phyloP scores from a whole-genome alignment of 64 coral and sea anemone species.

The Exaiptasia diaphana region DNA sequence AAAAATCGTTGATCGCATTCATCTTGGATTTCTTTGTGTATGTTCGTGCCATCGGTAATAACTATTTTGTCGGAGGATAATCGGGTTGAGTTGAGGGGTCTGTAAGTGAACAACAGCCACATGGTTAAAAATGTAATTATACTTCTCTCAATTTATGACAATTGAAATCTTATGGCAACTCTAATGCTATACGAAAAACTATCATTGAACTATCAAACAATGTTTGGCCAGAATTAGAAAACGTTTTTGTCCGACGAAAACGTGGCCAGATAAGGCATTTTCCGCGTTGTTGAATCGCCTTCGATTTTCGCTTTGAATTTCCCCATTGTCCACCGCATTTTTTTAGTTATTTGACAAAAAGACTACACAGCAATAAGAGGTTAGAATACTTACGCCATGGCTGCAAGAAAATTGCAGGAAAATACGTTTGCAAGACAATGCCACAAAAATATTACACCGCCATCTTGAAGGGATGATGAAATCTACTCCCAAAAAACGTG shows the following conservation, averaged over 20 bases:
- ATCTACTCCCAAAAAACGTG: constrained; percentile 54
- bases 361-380: background rate
- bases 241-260: too few relatives aligned
- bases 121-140: constrained; percentile 15
- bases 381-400: constrained; percentile 85
- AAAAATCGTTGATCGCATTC: constrained; percentile 57
- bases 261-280: too few relatives aligned
- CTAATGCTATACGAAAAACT: too few relatives aligned
- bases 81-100: constrained; percentile 43
- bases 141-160: too few relatives aligned
- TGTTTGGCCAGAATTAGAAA: too few relatives aligned
- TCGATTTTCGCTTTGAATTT: background rate
- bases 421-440: constrained; percentile 34
- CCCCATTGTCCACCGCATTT: background rate
- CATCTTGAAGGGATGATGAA: constrained; percentile 95
- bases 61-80: constrained; percentile 17
- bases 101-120: constrained; percentile 39
- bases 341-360: background rate
- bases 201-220: too few relatives aligned
- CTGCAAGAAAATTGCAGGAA: constrained; percentile 67
- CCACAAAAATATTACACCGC: constrained; percentile 56
- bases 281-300: background rate
- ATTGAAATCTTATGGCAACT: too few relatives aligned
- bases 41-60: constrained; percentile 76
- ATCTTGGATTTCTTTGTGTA: constrained; percentile 71